Evolutionary conservation across 2,113 vertebrate genomes (phyloP), one percentile per base, ranked within the genome.

Genomic region (Lonchura striata): DNA sequence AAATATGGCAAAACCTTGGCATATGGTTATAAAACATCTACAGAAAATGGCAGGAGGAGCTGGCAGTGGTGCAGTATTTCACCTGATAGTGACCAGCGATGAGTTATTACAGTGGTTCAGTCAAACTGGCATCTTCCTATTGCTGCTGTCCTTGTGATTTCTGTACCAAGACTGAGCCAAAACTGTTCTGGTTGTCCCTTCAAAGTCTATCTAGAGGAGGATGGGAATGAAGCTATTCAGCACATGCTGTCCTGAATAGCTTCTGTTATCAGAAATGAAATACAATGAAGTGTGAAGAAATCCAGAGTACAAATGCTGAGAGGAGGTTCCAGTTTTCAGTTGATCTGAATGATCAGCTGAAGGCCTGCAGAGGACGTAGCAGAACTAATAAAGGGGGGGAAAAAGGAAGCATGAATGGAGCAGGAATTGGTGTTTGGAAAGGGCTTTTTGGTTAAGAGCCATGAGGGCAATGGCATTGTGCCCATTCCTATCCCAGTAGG

Each of bases 351-450:
- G 60, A 70, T 78, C 80, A 75, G 56, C 56, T 84, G 22, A 53
- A 59, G 66, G 53, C 77, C 92, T 94, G 89, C 13, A 92, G 90
- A 91, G 78, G 90, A 93, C 7, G 6, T 41, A 69, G 57, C 77
- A 92, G 91, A 93, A 23, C 89, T 87, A 69, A 69, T 65, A 70
- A 94, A 92, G 49, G 20, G 28, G 20, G 28, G 3, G 2, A 53
- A 76, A 72, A 60, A 9, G 2, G 27, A 75, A 91, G 56, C 25
- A 9, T 7, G 50, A 71, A 64, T 27, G 52, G 42, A 61, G 13
- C 39, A 52, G 31, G 42, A 85, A 24, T 13, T 59, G 14, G 61
- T 35, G 33, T 23, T 20, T 85, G 63, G 92, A 79, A 92, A 86
- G 52, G 47, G 31, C 30, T 81, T 70, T 42, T 84, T 91, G 72